A percentile compares a stretch with the other conserved stretches of the same genome.
These are phyloP conservation scores for Mobula hypostoma DNA, from an alignment of 2,113 vertebrate genomes.

Conservation along the genomic window DNA sequence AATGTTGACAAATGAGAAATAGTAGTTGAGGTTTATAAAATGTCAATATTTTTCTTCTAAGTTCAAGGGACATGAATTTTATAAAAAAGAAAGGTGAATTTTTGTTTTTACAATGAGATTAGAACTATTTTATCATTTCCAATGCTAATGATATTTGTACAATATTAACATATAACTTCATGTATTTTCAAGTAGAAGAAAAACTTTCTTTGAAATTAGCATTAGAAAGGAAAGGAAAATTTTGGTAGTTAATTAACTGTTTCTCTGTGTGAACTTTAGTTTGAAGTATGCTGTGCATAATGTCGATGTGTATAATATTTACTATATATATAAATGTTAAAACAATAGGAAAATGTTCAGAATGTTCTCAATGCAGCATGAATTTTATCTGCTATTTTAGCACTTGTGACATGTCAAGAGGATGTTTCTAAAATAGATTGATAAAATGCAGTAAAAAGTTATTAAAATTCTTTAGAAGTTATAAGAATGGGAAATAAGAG, in stretches of 20 bases:
- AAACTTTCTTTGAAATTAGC: not conserved
- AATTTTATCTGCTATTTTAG: not conserved
- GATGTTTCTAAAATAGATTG: not conserved
- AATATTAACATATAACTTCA: slow-evolving; percentile 3
- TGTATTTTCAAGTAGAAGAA: not conserved
- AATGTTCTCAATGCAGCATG: not conserved
- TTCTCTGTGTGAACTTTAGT: too few relatives aligned
- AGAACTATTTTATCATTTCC: slow-evolving; percentile 13
- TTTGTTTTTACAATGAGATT: slow-evolving; percentile 15
- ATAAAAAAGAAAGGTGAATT: not conserved
- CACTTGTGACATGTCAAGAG: not conserved
- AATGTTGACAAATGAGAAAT: not conserved
- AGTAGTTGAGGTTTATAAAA: not conserved
- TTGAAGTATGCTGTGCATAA: too few relatives aligned
- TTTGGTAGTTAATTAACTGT: not conserved
- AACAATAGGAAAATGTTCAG: not conserved
- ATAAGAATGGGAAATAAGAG: not conserved
- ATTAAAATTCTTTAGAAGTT: not conserved
- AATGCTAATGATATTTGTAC: not conserved
- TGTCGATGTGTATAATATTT: not conserved
- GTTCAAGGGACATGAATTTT: not conserved
- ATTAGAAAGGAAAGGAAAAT: not conserved
- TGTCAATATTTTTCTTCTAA: not conserved
- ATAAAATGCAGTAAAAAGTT: not conserved
- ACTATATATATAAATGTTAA: not conserved